Evolutionary conservation across 2,113 vertebrate species (phyloP).

Genomic region (Rhynchopsitta pachyrhyncha): DNA sequence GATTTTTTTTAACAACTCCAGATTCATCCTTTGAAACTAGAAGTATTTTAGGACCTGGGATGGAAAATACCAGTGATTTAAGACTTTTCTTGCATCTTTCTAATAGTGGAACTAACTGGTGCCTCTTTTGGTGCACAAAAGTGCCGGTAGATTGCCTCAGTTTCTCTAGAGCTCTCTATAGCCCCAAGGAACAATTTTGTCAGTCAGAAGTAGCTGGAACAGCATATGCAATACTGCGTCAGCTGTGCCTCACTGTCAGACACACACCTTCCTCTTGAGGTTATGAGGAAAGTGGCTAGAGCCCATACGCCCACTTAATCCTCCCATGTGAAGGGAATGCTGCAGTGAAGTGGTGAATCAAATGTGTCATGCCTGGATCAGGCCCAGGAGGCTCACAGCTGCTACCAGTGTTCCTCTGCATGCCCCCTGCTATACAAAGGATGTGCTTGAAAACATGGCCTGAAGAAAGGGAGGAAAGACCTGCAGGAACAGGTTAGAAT

Average conservation of each 20-base stretch:
- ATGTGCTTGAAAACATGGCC: neutral
- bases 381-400: neutral
- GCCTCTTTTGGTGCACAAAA: neutral
- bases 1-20: neutral
- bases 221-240: rapidly evolving
- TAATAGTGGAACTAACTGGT: neutral
- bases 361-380: neutral
- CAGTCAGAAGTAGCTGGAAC: neutral
- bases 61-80: neutral
- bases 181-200: neutral
- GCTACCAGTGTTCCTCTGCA: neutral
- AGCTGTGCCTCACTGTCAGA: neutral
- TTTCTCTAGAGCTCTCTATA: neutral
- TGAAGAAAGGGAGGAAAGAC: neutral
- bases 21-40: neutral
- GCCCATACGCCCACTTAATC: rapidly evolving
- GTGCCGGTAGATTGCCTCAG: neutral
- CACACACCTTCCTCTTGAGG: neutral
- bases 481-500: neutral
- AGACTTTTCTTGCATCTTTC: neutral
- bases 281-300: neutral
- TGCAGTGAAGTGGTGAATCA: neutral
- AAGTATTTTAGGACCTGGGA: neutral
- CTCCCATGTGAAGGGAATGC: neutral
- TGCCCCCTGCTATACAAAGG: neutral